phyloP scores from a whole-genome alignment of 2,888 invertebrate species.

The Palloptera scutellata region DNA sequence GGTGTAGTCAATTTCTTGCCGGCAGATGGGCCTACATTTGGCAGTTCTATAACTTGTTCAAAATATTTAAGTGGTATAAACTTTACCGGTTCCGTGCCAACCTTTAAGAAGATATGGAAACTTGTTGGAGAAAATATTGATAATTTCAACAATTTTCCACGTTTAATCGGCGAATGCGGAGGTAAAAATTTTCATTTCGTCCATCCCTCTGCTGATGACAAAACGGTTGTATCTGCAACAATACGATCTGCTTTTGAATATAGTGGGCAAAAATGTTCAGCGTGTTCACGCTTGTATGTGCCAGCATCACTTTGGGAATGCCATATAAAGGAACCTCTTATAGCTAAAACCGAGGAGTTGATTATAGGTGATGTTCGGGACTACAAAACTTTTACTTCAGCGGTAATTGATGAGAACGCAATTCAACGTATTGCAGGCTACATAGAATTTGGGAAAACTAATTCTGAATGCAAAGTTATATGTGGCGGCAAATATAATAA shows the following conservation, averaged over 20 bases:
- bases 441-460: slow-evolving; percentile 80
- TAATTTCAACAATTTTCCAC: slow-evolving; percentile 85
- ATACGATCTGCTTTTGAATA: slow-evolving; percentile 94
- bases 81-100: slow-evolving; percentile 96
- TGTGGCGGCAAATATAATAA: slow-evolving; percentile 89
- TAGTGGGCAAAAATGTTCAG: slow-evolving; percentile 97
- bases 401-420: slow-evolving; percentile 95
- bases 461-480: slow-evolving; percentile 68
- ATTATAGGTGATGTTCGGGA: slow-evolving; percentile 87
- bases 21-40: slow-evolving; percentile 90
- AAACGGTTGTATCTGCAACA: slow-evolving; percentile 81
- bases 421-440: slow-evolving; percentile 86
- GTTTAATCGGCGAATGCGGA: slow-evolving; percentile 94
- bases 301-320: slow-evolving; percentile 82
- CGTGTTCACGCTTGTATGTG: slow-evolving; percentile 93
- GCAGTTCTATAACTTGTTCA: slow-evolving; percentile 82
- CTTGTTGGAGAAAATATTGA: slow-evolving; percentile 86
- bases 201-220: slow-evolving; percentile 86
- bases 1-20: slow-evolving; percentile 98
- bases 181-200: slow-evolving; percentile 99
- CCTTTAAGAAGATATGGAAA: slow-evolving; percentile 89
- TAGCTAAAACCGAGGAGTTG: slow-evolving; percentile 73
- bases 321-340: slow-evolving; percentile 67
- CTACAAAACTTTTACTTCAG: slow-evolving; percentile 81
- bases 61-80: slow-evolving; percentile 89